Percentiles rank a stretch among this genome's conserved stretches.
phyloP scores from a whole-genome alignment of 2,888 invertebrate species.

The Congeria kusceri region DNA sequence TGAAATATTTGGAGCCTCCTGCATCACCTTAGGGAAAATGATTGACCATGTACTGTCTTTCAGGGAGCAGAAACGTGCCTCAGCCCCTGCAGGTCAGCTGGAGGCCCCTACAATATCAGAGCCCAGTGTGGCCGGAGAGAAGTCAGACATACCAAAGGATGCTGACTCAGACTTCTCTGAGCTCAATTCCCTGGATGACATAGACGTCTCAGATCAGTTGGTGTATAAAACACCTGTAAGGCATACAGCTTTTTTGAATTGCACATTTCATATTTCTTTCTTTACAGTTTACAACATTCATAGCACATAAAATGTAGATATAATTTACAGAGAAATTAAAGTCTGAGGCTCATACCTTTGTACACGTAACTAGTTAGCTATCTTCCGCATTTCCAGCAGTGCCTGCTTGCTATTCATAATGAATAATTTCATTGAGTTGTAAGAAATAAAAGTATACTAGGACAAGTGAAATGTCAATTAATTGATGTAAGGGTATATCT shows the following conservation, averaged over 20 bases:
- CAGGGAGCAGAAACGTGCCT: conserved; percentile 76
- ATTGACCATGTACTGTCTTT: no score
- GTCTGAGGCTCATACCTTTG: no score
- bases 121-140: conserved; percentile 35
- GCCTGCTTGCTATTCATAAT: no score
- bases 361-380: no score
- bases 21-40: background rate
- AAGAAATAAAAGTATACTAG: no score
- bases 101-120: conserved; percentile 46
- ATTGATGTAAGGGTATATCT: no score
- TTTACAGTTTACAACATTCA: no score
- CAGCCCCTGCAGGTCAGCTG: conserved; percentile 75
- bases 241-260: background rate
- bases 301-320: no score
- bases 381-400: no score
- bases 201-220: conserved; percentile 93
- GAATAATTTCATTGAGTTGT: no score
- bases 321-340: no score
- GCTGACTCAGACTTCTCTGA: conserved; percentile 82
- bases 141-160: conserved; percentile 79
- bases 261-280: background rate
- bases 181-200: conserved; percentile 88
- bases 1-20: background rate
- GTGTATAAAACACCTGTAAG: conserved; percentile 90
- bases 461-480: no score